Evolutionary conservation across 2,113 vertebrate genomes (phyloP), one percentile per base, ranked within the genome.

Genomic region (Indri indri): DNA sequence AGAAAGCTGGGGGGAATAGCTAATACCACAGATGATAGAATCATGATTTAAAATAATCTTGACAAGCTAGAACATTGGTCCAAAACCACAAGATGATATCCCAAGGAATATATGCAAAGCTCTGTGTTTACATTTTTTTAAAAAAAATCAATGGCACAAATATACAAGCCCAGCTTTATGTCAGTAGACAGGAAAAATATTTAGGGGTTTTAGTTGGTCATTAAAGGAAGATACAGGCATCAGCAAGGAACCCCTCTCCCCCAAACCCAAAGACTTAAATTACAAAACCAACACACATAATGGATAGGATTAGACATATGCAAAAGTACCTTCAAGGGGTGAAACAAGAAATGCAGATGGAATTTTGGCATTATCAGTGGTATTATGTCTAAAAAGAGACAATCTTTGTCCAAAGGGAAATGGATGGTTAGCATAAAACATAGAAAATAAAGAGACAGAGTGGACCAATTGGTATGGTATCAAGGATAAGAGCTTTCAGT

Each of bases 41-140:
- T 92, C 74, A 92, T 66, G 70, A 90, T 81, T 76, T 81, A 84
- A 95, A 90, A 73, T 71, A 92, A 68, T 88, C 65, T 94, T 80
- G 71, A 90, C 45, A 88, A 81, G 66, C 17, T 68, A 37, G 77
- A 85, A 66, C 81, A 63, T 8, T 84, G 59, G 66, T 81, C 23
- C 47, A 32, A 92, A 94, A 73, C 71, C 66, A 83, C 85, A 86
- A 73, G 66, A 82, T 86, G 65, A 93, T 81, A 86, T 90, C 40
- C 63, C 54, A 83, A 63, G 61, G n/a, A 42, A 73, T 68, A 88
- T 54, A 71, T 47, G 37, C 5, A 50, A 80, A 80, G 27, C 70
- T 83, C 13, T 14, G 14, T 70, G 12, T 90, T 95, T 82, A 71
- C 34, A 84, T 95, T 42, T 34, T 3, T 9, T 22, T 22, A 74